Conservation (phyloP, 2,113 vertebrate species). For the Terrapene triunguis region DNA sequence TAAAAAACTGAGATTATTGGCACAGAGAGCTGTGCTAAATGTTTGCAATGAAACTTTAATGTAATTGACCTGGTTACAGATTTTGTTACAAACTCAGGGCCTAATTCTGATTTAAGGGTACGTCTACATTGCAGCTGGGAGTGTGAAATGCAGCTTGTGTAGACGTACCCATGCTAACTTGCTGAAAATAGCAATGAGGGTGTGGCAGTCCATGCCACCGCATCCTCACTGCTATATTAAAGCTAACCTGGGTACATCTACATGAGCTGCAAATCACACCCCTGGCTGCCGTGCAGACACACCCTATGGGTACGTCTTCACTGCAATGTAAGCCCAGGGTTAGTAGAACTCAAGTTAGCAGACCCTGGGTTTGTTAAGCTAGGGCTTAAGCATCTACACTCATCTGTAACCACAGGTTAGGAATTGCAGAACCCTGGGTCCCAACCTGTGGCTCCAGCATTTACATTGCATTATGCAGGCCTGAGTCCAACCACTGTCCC, state of each 20-base stretch:
- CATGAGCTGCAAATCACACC: background rate
- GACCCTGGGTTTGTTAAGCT: background rate
- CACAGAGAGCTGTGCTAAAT: slow-evolving; percentile 11
- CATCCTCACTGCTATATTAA: background rate
- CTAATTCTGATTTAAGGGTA: slow-evolving; percentile 7
- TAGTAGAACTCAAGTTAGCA: background rate
- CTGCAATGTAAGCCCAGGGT: no score
- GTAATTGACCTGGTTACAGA: background rate
- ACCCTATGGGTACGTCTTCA: no score
- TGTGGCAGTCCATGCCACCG: background rate
- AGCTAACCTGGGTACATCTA: background rate
- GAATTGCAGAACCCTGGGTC: background rate
- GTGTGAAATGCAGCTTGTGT: background rate
- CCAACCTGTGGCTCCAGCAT: background rate
- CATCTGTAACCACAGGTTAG: background rate
- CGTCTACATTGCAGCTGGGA: background rate
- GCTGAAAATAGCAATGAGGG: background rate
- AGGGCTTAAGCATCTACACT: background rate
- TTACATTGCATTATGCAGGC: background rate
- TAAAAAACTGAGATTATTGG: background rate
- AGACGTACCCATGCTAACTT: background rate
- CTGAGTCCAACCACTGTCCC: background rate
- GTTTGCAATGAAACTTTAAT: slow-evolving; percentile 50
- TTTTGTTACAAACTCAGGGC: background rate
- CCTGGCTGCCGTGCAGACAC: no score